Evolutionary conservation across 2,888 invertebrate genomes (phyloP), one percentile per base, ranked within the genome.

Genomic region (Agrochola lota): DNA sequence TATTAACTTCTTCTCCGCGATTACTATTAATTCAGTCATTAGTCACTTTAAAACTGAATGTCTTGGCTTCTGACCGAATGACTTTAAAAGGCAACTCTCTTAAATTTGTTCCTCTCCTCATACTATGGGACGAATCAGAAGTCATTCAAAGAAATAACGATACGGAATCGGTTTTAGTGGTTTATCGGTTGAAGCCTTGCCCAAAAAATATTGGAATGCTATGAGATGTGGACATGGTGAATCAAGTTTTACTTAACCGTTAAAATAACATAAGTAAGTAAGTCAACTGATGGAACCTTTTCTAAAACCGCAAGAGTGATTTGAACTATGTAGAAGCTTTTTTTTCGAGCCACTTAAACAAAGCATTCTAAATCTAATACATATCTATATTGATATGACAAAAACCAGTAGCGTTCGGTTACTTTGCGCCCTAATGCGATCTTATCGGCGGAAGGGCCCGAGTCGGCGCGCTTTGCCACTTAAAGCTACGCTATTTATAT

Each of bases 401-500:
- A 94, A 95, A 95, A 94, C 95, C 96, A 95, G 96, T 96, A 96
- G 96, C 95, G 84, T 89, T 86, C 90, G 91, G 92, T 92, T 92
- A 91, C 94, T 93, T 92, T 94, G 90, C 90, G 88, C 94, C 94
- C 95, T 96, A 96, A 96, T 96, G 95, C 91, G 95, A 96, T 96
- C 93, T 95, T 96, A 96, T 96, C 96, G 87, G 87, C 78, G 89
- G 93, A 94, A 94, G 95, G 94, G 94, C 91, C 92, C 90, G 88
- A 90, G 94, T 90, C 95, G 96, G 95, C 94, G 93, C 92, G 93
- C 95, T 95, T 95, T 95, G 92, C 95, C 95, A 95, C 96, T 96
- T 96, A 94, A 94, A 95, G 92, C 91, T 92, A 91, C 62, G 93
- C 96, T 96, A 96, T 96, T 96, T 96, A 96, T 96, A 96, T 94